These are phyloP conservation scores for Campylomormyrus tamandua DNA, from an alignment of 2,113 vertebrate genomes.

Conservation along the genomic window DNA sequence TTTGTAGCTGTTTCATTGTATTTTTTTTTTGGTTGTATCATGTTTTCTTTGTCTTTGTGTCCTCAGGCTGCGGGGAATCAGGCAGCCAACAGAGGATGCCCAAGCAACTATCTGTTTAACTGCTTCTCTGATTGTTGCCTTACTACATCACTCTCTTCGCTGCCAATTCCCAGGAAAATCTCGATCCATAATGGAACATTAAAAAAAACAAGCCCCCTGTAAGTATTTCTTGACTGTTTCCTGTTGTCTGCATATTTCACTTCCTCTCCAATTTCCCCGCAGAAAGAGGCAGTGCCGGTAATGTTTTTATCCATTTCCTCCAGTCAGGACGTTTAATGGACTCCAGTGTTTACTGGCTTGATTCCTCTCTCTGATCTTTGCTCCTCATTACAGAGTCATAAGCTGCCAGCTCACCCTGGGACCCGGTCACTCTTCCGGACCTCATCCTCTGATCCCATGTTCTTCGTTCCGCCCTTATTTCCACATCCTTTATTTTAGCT, in stretches of 20 bases:
- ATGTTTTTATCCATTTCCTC: slow-evolving; percentile 12
- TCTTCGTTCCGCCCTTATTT: slow-evolving; percentile 1
- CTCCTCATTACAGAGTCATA: slow-evolving; percentile 14
- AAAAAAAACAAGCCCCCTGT: neutral
- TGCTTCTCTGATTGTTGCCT: neutral
- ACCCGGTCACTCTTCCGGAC: neutral
- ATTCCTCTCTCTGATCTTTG: slow-evolving; percentile 7
- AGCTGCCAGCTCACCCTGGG: neutral
- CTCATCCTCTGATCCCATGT: slow-evolving; percentile 4
- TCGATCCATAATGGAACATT: neutral
- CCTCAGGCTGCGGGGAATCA: neutral
- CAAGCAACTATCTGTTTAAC: neutral
- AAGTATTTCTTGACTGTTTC: neutral
- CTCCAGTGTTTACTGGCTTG: slow-evolving; percentile 4
- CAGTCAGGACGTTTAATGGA: slow-evolving; percentile 8
- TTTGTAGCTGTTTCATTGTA: neutral
- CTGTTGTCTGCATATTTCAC: neutral
- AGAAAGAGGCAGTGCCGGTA: neutral
- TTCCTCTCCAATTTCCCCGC: neutral
- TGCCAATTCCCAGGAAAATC: neutral
- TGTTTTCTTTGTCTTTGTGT: neutral
- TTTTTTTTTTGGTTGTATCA: neutral
- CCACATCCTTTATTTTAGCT: slow-evolving; percentile 12
- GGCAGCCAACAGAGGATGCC: neutral
- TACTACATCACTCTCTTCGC: neutral